These are phyloP conservation scores for Calameuta filiformis DNA, from an alignment of 2,888 invertebrate species.

Conservation along the genomic window DNA sequence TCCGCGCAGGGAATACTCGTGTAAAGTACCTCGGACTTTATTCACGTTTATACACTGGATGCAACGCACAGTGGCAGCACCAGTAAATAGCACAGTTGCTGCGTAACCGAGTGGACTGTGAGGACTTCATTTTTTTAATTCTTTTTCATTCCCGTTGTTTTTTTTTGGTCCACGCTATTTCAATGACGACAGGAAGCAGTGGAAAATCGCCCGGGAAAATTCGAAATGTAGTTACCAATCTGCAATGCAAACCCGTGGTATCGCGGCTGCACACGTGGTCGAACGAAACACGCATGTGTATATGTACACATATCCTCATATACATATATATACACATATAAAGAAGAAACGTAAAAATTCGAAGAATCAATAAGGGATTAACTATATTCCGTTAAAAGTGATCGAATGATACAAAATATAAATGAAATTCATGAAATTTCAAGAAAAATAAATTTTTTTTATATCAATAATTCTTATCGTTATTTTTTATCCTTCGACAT, in stretches of 20 bases:
- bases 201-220: slow-evolving; percentile 41
- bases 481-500: too few species aligned
- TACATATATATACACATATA: not conserved
- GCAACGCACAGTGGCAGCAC: not conserved
- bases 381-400: not conserved
- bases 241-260: slow-evolving; percentile 55
- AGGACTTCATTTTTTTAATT: not conserved
- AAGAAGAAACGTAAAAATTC: not conserved
- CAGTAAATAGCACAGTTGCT: not conserved
- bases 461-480: too few species aligned
- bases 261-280: slow-evolving; percentile 23
- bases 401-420: not conserved
- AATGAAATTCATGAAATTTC: not conserved
- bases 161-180: not conserved
- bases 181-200: slow-evolving; percentile 12
- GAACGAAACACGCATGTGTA: not conserved
- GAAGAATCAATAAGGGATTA: not conserved
- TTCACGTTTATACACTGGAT: not conserved
- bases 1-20: not conserved
- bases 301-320: not conserved
- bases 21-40: not conserved
- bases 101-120: not conserved
- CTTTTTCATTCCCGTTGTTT: not conserved
- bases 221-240: slow-evolving; percentile 51
- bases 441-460: not conserved